These are phyloP conservation scores for Barnardius zonarius DNA, from an alignment of 2,113 vertebrate species.

Conservation along the genomic window DNA sequence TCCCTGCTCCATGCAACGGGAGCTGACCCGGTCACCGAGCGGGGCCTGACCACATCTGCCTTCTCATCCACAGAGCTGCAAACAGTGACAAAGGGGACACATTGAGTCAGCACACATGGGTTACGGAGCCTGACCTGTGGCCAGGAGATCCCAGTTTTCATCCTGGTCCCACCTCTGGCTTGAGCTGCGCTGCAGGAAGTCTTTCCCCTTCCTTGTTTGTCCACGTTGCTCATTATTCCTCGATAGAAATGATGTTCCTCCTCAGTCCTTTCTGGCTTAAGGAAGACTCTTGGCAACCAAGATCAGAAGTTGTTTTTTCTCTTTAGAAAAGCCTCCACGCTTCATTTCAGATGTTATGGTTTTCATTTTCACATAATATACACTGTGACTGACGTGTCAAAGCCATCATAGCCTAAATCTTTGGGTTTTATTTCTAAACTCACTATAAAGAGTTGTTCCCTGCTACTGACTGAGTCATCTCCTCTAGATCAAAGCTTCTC, in stretches of 20 bases:
- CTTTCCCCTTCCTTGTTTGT: background rate
- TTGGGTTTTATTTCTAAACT: slow-evolving; percentile 1
- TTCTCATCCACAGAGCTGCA: background rate
- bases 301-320: background rate
- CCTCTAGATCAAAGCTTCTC: slow-evolving; percentile 48
- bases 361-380: slow-evolving; percentile 36
- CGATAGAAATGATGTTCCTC: background rate
- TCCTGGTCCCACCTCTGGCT: background rate
- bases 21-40: background rate
- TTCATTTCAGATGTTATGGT: slow-evolving; percentile 34
- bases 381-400: background rate
- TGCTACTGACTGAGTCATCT: slow-evolving; percentile 44
- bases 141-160: background rate
- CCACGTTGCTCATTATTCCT: background rate
- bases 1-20: background rate
- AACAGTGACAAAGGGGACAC: background rate
- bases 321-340: background rate
- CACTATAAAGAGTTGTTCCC: slow-evolving; percentile 37
- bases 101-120: background rate
- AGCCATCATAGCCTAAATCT: slow-evolving; percentile 6
- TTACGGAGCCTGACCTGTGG: background rate
- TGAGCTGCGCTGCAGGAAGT: background rate
- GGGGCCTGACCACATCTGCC: rapidly evolving
- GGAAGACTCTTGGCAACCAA: slow-evolving; percentile 2
- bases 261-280: background rate